Base-by-base conservation (phyloP, 2,888 invertebrate species). In the Fissipunctia ypsillon region DNA sequence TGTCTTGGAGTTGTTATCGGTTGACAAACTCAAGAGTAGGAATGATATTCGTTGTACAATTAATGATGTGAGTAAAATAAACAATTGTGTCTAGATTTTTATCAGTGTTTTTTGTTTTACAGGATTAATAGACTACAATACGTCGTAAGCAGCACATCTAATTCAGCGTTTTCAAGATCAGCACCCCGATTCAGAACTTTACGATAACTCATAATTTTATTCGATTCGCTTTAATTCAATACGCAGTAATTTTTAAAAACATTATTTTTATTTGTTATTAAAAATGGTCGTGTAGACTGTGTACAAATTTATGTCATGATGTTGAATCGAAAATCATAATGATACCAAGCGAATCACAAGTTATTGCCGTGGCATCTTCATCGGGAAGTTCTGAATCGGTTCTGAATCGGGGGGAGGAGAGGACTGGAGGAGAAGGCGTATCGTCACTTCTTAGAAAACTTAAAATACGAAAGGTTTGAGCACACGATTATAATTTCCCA, bases 1-100 rank as follows among this genome's bases (percentile, higher is more conserved):
- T 88, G 83, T 84, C 83, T 85, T 78, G 57, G 69, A 69, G 74
- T 80, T 81, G 70, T 80, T 84, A 70, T 59, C 45, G 50, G 63
- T 63, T 48, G 65, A 73, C 72, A 74, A 56, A 77, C 54, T 59
- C 25, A 68, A 73, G 41, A 68, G n/a, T 59, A n/a, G 38, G 64
- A 22, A 56, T 35, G 16, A 61, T 65, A 35, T 59, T 76, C 25
- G 12, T 61, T 60, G 28, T 54, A 59, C 48, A 25, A 57, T 73
- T 25, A 31, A 56, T 35, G 12, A n/a, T 54, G 19, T 54, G 7
- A 45, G 31, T 41, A 54, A 35, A 35, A 50, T n/a, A 22, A 7
- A 45, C 25, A 14, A 28, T 4, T 16, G 16, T 45, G 22, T 25
- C 16, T 28, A 38, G 41, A 41, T 66, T 63, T 56, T 45, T 43